Percentiles rank a stretch among this genome's conserved stretches.
Evolutionary conservation across 1,140 invertebrate species (phyloP).

Genomic region (Aporrectodea caliginosa): DNA sequence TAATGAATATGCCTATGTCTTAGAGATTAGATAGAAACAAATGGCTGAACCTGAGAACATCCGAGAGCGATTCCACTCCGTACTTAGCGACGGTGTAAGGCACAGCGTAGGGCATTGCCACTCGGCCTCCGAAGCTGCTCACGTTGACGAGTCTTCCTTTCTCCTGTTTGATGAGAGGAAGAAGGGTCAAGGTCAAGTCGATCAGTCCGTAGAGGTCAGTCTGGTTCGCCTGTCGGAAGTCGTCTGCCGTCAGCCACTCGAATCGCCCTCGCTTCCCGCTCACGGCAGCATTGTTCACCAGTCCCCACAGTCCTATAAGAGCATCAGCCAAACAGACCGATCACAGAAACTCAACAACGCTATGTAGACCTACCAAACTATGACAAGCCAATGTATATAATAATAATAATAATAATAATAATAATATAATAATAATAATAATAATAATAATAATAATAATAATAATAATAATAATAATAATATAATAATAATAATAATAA

Average conservation of each 20-base stretch:
- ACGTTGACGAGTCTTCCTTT: neutral
- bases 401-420: too few relatives aligned
- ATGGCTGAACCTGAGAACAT: neutral
- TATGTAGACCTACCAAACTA: too few relatives aligned
- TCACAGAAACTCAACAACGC: too few relatives aligned
- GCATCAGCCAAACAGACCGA: too few relatives aligned
- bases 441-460: too few relatives aligned
- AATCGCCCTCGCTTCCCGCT: neutral
- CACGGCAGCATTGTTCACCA: slow-evolving; percentile 6
- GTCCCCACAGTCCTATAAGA: slow-evolving; percentile 2
- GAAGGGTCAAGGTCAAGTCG: neutral
- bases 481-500: too few relatives aligned
- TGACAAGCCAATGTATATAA: too few relatives aligned
- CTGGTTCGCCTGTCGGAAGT: neutral
- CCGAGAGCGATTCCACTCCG: neutral
- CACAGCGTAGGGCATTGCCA: neutral
- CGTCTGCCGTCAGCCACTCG: slow-evolving; percentile 2
- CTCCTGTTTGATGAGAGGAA: slow-evolving; percentile 8
- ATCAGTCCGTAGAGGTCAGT: neutral
- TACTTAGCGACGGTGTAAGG: neutral
- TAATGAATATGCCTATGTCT: too few relatives aligned
- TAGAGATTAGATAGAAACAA: too few relatives aligned
- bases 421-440: too few relatives aligned
- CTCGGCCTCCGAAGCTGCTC: neutral
- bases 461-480: too few relatives aligned